Evolutionary conservation across 2,797 vertebrate genomes (phyloP).

Genomic region (Triplophysa bombifrons): DNA sequence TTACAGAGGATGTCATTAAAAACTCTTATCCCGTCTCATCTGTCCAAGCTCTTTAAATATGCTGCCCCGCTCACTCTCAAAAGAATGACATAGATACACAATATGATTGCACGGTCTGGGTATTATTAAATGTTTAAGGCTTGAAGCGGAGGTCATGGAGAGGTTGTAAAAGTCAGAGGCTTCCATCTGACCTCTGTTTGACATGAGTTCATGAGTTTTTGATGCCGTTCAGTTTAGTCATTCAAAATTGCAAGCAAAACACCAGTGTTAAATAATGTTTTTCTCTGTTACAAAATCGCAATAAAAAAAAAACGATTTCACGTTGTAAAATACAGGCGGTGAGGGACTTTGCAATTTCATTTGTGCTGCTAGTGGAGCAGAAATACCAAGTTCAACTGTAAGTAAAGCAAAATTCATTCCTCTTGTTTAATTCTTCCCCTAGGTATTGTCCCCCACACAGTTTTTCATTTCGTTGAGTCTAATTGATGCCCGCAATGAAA

Average conservation of each 20-base stretch:
- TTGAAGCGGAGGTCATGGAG: not conserved
- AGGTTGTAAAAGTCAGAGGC: not conserved
- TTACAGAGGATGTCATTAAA: constrained; percentile 61
- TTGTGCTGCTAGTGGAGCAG: not conserved
- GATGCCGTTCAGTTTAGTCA: not conserved
- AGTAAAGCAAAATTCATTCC: constrained; percentile 13
- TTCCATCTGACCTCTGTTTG: not conserved
- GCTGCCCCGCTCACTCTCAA: constrained; percentile 33
- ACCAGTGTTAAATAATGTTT: not conserved
- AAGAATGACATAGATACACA: constrained; percentile 35
- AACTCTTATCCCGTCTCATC: constrained; percentile 46
- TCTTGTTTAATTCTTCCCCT: constrained; percentile 26
- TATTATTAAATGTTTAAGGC: constrained; percentile 21
- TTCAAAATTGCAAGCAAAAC: too few species aligned
- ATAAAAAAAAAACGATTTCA: not conserved
- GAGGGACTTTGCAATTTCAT: not conserved
- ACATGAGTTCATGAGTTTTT: not conserved
- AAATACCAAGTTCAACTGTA: not conserved
- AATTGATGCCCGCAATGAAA: constrained; percentile 17
- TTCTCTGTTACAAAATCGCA: not conserved
- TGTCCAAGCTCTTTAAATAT: constrained; percentile 36
- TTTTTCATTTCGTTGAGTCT: constrained; percentile 20
- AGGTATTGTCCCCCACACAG: not conserved
- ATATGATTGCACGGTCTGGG: not conserved
- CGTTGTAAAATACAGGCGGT: not conserved